A percentile compares a stretch with the other conserved stretches of the same genome.
These are phyloP conservation scores for Eurytoma adleriae DNA, from an alignment of 2,888 invertebrate species.

Conservation along the genomic window DNA sequence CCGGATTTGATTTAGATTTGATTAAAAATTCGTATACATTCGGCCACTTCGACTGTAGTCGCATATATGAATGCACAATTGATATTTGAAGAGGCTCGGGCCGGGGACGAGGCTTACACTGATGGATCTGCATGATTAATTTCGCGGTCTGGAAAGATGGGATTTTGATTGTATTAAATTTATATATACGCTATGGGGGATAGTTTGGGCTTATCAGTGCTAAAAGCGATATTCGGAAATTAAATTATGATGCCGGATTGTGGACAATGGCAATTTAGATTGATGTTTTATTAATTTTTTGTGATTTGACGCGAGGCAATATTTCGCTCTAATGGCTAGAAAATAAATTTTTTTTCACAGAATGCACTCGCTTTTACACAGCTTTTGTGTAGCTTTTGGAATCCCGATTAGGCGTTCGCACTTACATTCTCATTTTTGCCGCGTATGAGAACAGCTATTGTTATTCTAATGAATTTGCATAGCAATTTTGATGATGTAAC, in stretches of 20 bases:
- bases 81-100: neutral
- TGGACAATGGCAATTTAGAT: too few relatives aligned
- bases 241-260: too few relatives aligned
- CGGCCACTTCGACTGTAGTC: neutral
- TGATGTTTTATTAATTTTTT: too few relatives aligned
- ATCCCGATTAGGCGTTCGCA: neutral
- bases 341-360: too few relatives aligned
- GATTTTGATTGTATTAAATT: neutral
- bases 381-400: too few relatives aligned
- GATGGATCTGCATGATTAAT: conserved; percentile 5
- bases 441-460: neutral
- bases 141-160: neutral
- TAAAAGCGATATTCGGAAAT: too few relatives aligned
- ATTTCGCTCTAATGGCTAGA: too few relatives aligned
- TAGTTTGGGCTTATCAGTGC: too few relatives aligned
- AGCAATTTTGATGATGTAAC: conserved; percentile 11
- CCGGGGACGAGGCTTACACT: neutral
- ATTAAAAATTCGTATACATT: neutral
- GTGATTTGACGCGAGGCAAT: too few relatives aligned
- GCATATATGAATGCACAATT: conserved; percentile 10
- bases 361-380: too few relatives aligned
- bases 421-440: neutral
- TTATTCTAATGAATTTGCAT: conserved; percentile 38
- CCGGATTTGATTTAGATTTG: conserved; percentile 30
- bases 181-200: too few relatives aligned